These are phyloP conservation scores for Aldabrachelys gigantea DNA, from an alignment of 2,113 vertebrate species.

Conservation along the genomic window DNA sequence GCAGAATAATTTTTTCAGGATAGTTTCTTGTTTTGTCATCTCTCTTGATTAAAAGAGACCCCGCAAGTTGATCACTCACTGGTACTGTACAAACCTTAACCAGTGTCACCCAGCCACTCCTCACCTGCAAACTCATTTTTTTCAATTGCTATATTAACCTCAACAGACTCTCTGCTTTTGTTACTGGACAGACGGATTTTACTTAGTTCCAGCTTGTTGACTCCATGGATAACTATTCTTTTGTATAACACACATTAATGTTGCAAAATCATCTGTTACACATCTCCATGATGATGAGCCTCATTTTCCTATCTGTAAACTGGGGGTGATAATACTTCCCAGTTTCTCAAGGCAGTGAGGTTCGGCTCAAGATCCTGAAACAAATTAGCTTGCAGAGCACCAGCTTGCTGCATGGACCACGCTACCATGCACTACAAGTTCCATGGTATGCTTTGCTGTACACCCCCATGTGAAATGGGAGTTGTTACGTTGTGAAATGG, in stretches of 20 bases:
- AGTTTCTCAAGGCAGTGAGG: not conserved
- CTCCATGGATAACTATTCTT: not conserved
- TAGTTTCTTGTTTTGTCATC: not conserved
- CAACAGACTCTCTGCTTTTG: not conserved
- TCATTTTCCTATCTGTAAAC: not conserved
- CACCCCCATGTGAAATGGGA: not conserved
- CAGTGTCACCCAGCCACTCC: not conserved
- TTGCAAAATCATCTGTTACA: not conserved
- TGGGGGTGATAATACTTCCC: not conserved
- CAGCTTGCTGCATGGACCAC: not conserved
- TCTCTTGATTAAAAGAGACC: slow-evolving; percentile 8
- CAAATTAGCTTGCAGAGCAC: not conserved
- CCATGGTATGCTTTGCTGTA: not conserved
- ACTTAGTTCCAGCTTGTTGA: not conserved
- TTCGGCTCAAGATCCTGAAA: not conserved
- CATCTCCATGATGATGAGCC: not conserved
- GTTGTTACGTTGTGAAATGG: not conserved
- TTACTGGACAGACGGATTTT: not conserved
- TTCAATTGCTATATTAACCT: not conserved
- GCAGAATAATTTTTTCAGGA: slow-evolving; percentile 6
- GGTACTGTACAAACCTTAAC: not conserved
- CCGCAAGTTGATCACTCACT: not conserved
- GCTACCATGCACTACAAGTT: not conserved
- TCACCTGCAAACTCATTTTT: not conserved
- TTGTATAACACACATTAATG: not conserved